Percentiles rank a stretch among this genome's conserved stretches.
These are phyloP conservation scores for Scrobipalpa atriplicella DNA, from an alignment of 2,888 invertebrate species.

Conservation along the genomic window DNA sequence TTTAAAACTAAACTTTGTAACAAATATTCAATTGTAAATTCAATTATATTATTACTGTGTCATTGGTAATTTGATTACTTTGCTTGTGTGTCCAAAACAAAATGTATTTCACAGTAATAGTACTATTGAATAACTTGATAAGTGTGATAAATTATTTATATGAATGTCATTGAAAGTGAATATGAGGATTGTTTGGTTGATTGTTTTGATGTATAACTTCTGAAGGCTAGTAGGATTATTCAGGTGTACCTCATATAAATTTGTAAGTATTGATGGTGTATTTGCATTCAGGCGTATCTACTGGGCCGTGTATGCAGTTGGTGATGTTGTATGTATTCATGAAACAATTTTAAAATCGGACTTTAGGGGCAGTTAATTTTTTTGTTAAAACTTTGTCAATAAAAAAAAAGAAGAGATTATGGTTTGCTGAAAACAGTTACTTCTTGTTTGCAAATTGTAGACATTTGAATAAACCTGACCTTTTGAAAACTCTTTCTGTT, in stretches of 20 bases:
- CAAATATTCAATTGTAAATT: slow-evolving; percentile 5
- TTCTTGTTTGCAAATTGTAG: not conserved
- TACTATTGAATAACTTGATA: slow-evolving; percentile 15
- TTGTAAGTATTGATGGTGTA: slow-evolving; percentile 72
- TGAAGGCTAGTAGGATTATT: slow-evolving; percentile 57
- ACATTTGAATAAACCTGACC: not conserved
- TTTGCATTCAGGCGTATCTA: slow-evolving; percentile 58
- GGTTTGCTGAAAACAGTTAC: not conserved
- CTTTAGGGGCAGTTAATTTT: slow-evolving; percentile 38
- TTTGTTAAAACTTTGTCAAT: slow-evolving; percentile 20
- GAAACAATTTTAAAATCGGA: slow-evolving; percentile 59
- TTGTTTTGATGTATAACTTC: slow-evolving; percentile 37
- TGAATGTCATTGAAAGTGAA: not conserved
- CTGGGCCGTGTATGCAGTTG: slow-evolving; percentile 69
- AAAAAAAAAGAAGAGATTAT: not conserved
- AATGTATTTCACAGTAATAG: slow-evolving; percentile 21
- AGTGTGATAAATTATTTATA: slow-evolving; percentile 16
- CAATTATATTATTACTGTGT: slow-evolving; percentile 21
- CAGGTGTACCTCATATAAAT: slow-evolving; percentile 67
- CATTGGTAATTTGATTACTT: not conserved
- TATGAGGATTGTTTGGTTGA: not conserved
- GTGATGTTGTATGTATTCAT: slow-evolving; percentile 79
- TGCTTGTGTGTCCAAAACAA: not conserved
- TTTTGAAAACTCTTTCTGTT: not conserved
- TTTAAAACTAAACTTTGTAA: not conserved